Conservation (phyloP, 2,888 invertebrate species). For the Drosophila barbarae region DNA sequence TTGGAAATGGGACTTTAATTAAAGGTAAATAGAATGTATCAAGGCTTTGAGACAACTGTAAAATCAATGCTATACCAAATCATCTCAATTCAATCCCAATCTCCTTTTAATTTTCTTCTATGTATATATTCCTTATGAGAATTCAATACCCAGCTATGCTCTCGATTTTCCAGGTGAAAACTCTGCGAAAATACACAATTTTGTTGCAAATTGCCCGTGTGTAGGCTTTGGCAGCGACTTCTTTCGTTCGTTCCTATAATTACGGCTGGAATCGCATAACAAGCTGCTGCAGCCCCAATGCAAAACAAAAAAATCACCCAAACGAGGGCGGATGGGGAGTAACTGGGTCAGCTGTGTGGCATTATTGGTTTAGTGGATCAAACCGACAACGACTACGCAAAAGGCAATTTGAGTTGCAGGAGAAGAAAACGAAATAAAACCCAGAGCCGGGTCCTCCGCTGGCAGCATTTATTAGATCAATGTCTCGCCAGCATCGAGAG, state of each 20-base stretch:
- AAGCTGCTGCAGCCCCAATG: conserved; percentile 22
- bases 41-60: background rate
- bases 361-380: conserved; percentile 72
- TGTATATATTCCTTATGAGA: too few relatives aligned
- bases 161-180: conserved; percentile 23
- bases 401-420: conserved; percentile 53
- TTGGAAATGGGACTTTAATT: background rate
- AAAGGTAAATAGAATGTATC: background rate
- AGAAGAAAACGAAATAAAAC: conserved; percentile 29
- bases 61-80: background rate
- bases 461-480: conserved; percentile 59
- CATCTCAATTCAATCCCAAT: background rate
- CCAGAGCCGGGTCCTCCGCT: conserved; percentile 20
- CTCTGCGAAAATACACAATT: conserved; percentile 20
- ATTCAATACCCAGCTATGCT: background rate
- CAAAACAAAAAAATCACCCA: background rate
- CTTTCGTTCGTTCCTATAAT: conserved; percentile 46
- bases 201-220: conserved; percentile 43
- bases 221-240: conserved; percentile 31
- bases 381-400: conserved; percentile 51
- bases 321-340: conserved; percentile 27
- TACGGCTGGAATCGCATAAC: conserved; percentile 44
- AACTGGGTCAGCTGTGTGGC: conserved; percentile 65
- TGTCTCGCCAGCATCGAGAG: conserved; percentile 44
- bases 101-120: background rate